Evolutionary conservation across 2,888 invertebrate species (phyloP), one percentile per base, ranked within the genome.

Genomic region (Drosophila koepferae): DNA sequence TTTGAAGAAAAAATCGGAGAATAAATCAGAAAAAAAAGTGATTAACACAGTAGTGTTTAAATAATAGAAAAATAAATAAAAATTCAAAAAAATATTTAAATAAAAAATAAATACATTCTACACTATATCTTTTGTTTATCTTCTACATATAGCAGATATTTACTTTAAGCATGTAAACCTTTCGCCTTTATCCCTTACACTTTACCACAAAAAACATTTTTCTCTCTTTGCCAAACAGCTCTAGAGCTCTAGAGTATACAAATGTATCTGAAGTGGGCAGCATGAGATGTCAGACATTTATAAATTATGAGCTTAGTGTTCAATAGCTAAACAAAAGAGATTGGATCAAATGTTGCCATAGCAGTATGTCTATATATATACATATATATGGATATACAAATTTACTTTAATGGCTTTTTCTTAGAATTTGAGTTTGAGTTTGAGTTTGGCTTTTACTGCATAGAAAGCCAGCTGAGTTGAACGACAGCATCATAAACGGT

Each of bases 281-380:
- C 18, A 31, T 43, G n/a, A 44, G 38, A 34, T 56, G 31, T n/a
- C 41, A 58, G 54, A 49, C 18, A 3, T 23, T 16, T 31, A 54
- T 73, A 62, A 70, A 51, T 60, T 40, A 74, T 48, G 20, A 44
- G 36, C 20, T 46, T 43, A 14, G 28, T 16, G 43, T 62, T 62
- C 23, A 48, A n/a, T 49, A 31, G 28, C 8, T 16, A 36, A 63
- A 54, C 12, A 58, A 61, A 44, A n/a, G 4, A 61, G 54, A 67
- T 74, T 64, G 51, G 34, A 34, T 36, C 18, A 40, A 23, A 20
- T 43, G 23, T 38, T 51, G 16, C 31, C 10, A 18, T 40, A n/a
- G 38, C 20, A 28, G 14, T 34, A 31, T 34, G 16, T 31, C 10
- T 16, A 20, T 20, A 20, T 20, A 20, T 4, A 23, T 23, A 23